Evolutionary conservation across 2,113 vertebrate genomes (phyloP).

Genomic region (Ageneiosus marmoratus): DNA sequence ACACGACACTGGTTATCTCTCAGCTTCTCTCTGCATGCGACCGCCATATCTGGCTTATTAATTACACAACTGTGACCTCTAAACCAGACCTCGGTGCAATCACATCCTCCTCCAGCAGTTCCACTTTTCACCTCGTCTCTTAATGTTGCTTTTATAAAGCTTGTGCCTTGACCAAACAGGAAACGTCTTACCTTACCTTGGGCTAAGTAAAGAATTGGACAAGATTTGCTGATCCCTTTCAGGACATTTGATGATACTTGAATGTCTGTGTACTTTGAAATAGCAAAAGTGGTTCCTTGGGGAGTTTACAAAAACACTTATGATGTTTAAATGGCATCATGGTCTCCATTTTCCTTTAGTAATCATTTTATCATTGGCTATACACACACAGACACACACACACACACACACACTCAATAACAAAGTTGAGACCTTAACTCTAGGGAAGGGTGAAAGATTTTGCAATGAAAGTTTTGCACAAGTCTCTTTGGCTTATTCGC

Average conservation of each 20-base stretch:
- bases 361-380: not conserved
- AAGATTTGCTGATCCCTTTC: not conserved
- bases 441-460: not conserved
- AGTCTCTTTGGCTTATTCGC: not conserved
- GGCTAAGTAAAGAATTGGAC: conserved; percentile 14
- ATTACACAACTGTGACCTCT: conserved; percentile 46
- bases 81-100: not conserved
- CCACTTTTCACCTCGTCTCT: not conserved
- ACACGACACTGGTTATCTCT: conserved; percentile 12
- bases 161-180: conserved; percentile 14
- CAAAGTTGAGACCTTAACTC: no score
- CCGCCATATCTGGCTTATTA: conserved; percentile 26
- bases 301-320: not conserved
- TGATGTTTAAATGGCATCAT: conserved; percentile 19
- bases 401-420: no score
- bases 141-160: conserved; percentile 15
- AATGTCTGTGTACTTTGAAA: not conserved
- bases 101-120: conserved; percentile 30
- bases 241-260: not conserved
- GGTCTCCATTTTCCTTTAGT: not conserved
- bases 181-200: not conserved
- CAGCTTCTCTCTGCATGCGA: conserved; percentile 13
- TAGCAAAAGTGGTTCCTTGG: conserved; percentile 14
- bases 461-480: not conserved
- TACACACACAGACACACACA: not conserved